These are phyloP conservation scores for Eumeta japonica DNA, from an alignment of 1,140 invertebrate species.

Conservation along the genomic window DNA sequence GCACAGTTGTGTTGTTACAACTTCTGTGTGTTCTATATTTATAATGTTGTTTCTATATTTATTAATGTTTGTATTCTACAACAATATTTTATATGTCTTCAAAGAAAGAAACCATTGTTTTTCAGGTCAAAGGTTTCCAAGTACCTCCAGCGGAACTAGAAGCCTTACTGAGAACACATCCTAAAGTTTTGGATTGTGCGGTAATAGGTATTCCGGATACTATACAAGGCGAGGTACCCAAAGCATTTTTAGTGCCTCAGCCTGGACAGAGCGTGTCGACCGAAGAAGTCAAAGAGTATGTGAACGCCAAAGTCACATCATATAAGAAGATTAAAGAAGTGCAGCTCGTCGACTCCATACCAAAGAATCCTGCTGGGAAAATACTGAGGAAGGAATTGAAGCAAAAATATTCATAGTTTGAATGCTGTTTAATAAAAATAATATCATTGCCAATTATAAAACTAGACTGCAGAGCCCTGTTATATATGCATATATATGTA, in stretches of 20 bases:
- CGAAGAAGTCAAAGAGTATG: constrained; percentile 59
- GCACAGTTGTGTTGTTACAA: constrained; percentile 3
- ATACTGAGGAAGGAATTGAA: constrained; percentile 67
- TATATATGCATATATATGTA: no score
- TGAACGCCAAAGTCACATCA: constrained; percentile 64
- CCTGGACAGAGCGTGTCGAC: constrained; percentile 29
- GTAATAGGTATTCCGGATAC: constrained; percentile 80
- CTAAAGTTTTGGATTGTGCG: constrained; percentile 74
- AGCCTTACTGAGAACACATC: constrained; percentile 72
- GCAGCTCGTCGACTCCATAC: constrained; percentile 67
- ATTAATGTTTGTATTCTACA: not conserved
- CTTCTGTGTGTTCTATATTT: not conserved
- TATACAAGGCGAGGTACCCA: constrained; percentile 73
- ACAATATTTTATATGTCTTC: not conserved
- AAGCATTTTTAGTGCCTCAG: constrained; percentile 66
- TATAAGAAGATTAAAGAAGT: constrained; percentile 72
- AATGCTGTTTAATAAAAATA: not conserved
- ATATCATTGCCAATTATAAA: no score
- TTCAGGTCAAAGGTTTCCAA: constrained; percentile 66
- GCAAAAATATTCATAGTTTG: constrained; percentile 33
- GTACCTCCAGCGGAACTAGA: constrained; percentile 89
- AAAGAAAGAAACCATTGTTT: constrained; percentile 8
- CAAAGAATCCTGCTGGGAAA: constrained; percentile 74
- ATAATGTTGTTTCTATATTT: not conserved
- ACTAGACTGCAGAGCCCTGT: no score